Percentiles rank a stretch among this genome's conserved stretches.
These are phyloP conservation scores for Ceratotherium simum DNA, from an alignment of 2,113 vertebrate species.

Conservation along the genomic window DNA sequence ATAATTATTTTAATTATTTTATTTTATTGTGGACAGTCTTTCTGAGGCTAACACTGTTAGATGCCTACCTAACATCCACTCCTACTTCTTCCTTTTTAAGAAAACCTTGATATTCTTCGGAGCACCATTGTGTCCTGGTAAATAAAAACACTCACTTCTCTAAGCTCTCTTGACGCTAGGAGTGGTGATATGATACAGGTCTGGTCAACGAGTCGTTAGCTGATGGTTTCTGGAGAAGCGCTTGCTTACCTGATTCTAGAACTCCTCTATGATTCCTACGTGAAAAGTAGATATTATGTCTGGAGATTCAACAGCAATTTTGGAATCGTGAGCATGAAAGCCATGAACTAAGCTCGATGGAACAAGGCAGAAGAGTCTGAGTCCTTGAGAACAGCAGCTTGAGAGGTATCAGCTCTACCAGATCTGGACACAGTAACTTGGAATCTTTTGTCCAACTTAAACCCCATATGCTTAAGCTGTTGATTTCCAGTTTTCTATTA, in stretches of 20 bases:
- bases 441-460: not conserved
- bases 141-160: not conserved
- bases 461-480: not conserved
- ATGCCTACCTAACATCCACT: not conserved
- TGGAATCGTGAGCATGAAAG: not conserved
- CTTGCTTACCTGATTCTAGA: not conserved
- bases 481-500: not conserved
- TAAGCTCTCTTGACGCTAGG: not conserved
- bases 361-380: not conserved
- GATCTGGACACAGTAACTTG: not conserved
- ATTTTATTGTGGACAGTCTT: not conserved
- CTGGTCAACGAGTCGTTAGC: not conserved
- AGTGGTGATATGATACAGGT: not conserved
- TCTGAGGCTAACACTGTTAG: not conserved
- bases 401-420: too few relatives aligned
- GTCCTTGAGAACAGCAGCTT: not conserved
- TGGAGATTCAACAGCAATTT: not conserved
- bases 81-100: not conserved
- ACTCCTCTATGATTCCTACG: not conserved
- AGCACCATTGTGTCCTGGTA: not conserved
- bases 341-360: not conserved
- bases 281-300: not conserved
- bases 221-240: not conserved
- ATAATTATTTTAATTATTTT: not conserved
- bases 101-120: not conserved